Percentiles rank a stretch among this genome's conserved stretches.
These are phyloP conservation scores for Plebejus argus DNA, from an alignment of 2,888 invertebrate genomes.

Conservation along the genomic window DNA sequence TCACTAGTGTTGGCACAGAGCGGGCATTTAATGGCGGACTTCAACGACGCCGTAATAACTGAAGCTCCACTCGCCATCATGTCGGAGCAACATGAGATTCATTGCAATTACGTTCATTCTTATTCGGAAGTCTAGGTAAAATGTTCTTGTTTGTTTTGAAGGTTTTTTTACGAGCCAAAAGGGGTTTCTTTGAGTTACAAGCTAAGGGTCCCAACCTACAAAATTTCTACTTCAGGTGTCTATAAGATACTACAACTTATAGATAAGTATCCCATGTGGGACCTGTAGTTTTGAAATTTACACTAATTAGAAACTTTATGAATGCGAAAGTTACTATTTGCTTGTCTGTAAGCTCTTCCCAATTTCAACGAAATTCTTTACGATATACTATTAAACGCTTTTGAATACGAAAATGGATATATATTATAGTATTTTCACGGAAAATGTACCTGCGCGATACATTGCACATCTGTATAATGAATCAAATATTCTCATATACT, in stretches of 20 bases:
- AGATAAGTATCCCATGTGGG: not conserved
- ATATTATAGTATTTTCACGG: too few relatives aligned
- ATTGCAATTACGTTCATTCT: slow-evolving; percentile 14
- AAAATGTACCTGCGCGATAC: too few relatives aligned
- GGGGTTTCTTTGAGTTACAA: not conserved
- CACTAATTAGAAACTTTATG: not conserved
- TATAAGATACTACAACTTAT: too few relatives aligned
- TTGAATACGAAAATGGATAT: too few relatives aligned
- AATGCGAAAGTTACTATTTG: too few relatives aligned
- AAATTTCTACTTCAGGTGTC: not conserved
- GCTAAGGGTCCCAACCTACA: not conserved
- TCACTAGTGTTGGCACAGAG: slow-evolving; percentile 27
- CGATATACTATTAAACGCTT: too few relatives aligned
- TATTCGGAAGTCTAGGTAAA: not conserved
- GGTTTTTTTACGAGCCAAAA: not conserved
- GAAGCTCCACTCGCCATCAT: slow-evolving; percentile 16
- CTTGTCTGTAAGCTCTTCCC: too few relatives aligned
- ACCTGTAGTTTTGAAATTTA: not conserved
- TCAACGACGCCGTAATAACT: slow-evolving; percentile 6
- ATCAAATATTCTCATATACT: too few relatives aligned
- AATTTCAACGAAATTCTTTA: too few relatives aligned
- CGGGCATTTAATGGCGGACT: slow-evolving; percentile 6
- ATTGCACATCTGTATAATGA: too few relatives aligned
- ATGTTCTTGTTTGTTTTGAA: not conserved
- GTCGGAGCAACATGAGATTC: slow-evolving; percentile 18